phyloP scores from a whole-genome alignment of 2,797 vertebrate species.

The Sparidentex hasta region DNA sequence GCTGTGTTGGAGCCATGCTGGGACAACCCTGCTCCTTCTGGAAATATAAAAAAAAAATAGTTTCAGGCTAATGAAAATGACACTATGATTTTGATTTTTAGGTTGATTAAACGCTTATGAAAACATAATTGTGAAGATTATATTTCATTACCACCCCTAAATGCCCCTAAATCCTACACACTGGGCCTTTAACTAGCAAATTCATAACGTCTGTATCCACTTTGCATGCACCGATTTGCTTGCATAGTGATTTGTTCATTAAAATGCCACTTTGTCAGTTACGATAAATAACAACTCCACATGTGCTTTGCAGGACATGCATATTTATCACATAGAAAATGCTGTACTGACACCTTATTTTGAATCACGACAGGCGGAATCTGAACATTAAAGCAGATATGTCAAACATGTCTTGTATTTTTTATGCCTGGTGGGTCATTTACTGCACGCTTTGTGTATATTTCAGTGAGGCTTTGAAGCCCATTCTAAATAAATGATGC shows the following conservation, averaged over 20 bases:
- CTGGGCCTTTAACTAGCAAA: neutral
- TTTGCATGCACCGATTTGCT: constrained; percentile 2
- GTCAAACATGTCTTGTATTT: constrained; percentile 1
- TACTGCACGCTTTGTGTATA: neutral
- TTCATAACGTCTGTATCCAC: too few relatives aligned
- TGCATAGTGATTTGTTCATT: constrained; percentile 15
- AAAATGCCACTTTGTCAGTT: constrained; percentile 12
- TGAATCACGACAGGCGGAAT: neutral
- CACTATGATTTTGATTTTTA: too few relatives aligned
- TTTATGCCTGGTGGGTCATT: constrained; percentile 19
- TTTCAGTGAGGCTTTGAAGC: constrained; percentile 23
- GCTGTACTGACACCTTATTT: neutral
- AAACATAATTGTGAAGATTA: too few relatives aligned
- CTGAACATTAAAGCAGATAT: neutral
- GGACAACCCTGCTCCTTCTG: too few relatives aligned
- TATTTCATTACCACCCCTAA: too few relatives aligned
- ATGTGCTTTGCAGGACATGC: constrained; percentile 4
- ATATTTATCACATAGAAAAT: constrained; percentile 3
- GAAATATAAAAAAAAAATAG: too few relatives aligned
- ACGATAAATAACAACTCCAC: constrained; percentile 5
- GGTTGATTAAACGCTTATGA: too few relatives aligned
- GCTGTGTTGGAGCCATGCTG: too few relatives aligned
- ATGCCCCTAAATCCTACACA: too few relatives aligned
- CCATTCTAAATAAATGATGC: constrained; percentile 52
- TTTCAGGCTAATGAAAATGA: too few relatives aligned